These are phyloP conservation scores for Danaus plexippus DNA, from an alignment of 1,140 invertebrate genomes.

Conservation along the genomic window DNA sequence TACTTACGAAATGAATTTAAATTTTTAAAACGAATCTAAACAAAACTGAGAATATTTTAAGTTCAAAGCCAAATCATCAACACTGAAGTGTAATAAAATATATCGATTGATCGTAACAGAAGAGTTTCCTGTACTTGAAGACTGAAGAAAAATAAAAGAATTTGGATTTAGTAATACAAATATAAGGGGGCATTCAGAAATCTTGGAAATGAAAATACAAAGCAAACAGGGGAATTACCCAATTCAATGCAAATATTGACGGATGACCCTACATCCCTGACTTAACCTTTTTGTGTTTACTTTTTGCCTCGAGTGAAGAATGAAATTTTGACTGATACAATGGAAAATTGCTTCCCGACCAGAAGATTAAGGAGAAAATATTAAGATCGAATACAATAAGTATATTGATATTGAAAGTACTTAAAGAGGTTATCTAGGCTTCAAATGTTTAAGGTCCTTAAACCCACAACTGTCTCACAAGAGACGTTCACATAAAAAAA, in stretches of 20 bases:
- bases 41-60: too few species aligned
- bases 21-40: too few species aligned
- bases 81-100: too few species aligned
- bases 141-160: constrained; percentile 17
- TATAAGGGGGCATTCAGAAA: constrained; percentile 13
- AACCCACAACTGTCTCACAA: not conserved
- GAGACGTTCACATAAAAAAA: not conserved
- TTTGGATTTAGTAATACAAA: constrained; percentile 15
- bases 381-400: constrained; percentile 7
- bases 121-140: constrained; percentile 4
- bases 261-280: constrained; percentile 24
- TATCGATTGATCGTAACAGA: too few species aligned
- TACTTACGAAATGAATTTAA: too few species aligned
- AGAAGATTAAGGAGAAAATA: constrained; percentile 6
- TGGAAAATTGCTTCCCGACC: constrained; percentile 10
- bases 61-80: too few species aligned
- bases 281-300: constrained; percentile 31
- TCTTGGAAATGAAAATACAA: constrained; percentile 28
- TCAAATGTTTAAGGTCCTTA: too few species aligned
- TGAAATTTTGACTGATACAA: constrained; percentile 17
- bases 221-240: constrained; percentile 29
- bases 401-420: constrained; percentile 4
- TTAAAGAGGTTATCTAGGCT: not conserved
- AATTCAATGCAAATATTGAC: constrained; percentile 33
- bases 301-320: constrained; percentile 15